Evolutionary conservation across 23 tunicate species (phyloP).

Genomic region (Clavelina lepadiformis): DNA sequence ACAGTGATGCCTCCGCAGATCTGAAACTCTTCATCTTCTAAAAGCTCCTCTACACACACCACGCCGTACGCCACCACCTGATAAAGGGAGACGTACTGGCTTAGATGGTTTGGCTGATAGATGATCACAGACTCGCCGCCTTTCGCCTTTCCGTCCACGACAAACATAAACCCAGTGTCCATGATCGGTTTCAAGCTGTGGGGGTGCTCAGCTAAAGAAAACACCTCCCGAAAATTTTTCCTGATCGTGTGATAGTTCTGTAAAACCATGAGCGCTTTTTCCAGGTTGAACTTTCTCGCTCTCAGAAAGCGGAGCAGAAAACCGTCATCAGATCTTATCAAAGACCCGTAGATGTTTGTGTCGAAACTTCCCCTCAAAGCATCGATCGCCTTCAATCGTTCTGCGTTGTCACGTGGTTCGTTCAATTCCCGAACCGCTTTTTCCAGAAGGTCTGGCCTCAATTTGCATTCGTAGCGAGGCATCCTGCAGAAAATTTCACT

Average conservation of each 20-base stretch:
- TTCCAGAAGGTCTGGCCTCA: conserved; percentile 39
- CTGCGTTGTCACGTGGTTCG: conserved; percentile 53
- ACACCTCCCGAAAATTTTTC: conserved; percentile 36
- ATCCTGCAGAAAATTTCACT: neutral
- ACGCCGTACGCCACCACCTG: conserved; percentile 35
- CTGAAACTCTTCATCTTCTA: conserved; percentile 54
- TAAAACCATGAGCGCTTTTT: conserved; percentile 44
- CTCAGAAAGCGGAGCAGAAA: conserved; percentile 50
- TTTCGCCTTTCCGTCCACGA: conserved; percentile 34
- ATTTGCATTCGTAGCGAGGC: conserved; percentile 40
- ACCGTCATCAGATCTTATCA: conserved; percentile 23
- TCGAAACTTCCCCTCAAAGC: conserved; percentile 21
- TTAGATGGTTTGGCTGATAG: conserved; percentile 15
- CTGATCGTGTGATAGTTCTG: conserved; percentile 46
- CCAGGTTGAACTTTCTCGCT: conserved; percentile 52
- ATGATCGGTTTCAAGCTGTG: conserved; percentile 29
- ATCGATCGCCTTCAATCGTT: conserved; percentile 55
- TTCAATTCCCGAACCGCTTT: conserved; percentile 56
- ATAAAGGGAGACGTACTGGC: conserved; percentile 7
- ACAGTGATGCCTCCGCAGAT: conserved; percentile 18
- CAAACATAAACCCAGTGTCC: conserved; percentile 35
- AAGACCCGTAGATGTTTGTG: conserved; percentile 13
- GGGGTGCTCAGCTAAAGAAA: conserved; percentile 36
- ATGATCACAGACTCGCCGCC: conserved; percentile 31
- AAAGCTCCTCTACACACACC: conserved; percentile 21